Evolutionary conservation across 2,888 invertebrate genomes (phyloP).

Genomic region (Nemoura dubitans): DNA sequence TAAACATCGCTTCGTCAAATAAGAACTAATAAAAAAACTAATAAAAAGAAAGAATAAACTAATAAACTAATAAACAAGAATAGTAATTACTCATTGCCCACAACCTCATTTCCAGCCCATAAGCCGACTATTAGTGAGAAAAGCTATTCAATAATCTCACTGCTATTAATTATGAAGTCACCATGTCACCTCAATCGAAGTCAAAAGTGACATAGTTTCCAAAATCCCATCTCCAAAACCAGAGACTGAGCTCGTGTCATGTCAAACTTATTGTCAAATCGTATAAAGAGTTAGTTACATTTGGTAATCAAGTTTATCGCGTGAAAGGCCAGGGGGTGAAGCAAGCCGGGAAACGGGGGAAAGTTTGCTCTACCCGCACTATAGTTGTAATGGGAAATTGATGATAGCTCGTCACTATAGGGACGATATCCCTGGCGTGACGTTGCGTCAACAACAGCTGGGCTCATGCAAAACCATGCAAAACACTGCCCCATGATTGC

Average conservation of each 20-base stretch:
- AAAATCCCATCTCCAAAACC: neutral
- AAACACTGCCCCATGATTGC: neutral
- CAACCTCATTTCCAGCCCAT: too few species aligned
- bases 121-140: too few species aligned
- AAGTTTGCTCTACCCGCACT: neutral
- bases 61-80: too few species aligned
- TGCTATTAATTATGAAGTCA: too few species aligned
- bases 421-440: neutral
- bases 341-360: neutral
- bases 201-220: neutral
- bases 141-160: too few species aligned
- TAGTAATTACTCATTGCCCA: too few species aligned
- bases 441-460: neutral
- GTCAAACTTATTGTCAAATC: neutral
- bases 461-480: neutral
- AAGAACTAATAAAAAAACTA: too few species aligned
- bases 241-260: neutral
- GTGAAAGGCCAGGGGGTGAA: too few species aligned
- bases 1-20: too few species aligned
- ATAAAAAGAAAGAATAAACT: too few species aligned
- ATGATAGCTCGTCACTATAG: neutral
- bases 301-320: neutral
- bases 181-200: neutral
- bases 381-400: neutral
- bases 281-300: neutral